These are phyloP conservation scores for Ammodytes marinus DNA, from an alignment of 2,113 vertebrate species.

Conservation along the genomic window DNA sequence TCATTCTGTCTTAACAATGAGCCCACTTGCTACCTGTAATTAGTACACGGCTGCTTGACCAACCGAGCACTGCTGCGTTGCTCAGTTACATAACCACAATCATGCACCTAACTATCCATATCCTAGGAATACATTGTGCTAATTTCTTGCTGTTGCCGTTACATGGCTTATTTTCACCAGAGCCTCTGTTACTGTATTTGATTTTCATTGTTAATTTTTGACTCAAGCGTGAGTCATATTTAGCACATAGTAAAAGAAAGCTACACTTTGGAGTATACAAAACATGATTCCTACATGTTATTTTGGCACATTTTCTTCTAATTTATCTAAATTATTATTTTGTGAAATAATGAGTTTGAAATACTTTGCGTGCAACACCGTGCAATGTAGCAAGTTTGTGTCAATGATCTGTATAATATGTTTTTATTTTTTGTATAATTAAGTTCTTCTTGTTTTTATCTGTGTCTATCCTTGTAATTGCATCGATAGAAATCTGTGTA, in stretches of 20 bases:
- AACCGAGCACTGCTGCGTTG: conserved; percentile 9
- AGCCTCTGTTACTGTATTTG: neutral
- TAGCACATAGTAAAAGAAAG: neutral
- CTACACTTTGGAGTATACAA: neutral
- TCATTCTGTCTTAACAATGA: conserved; percentile 41
- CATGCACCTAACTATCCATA: conserved; percentile 20
- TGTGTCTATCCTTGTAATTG: neutral
- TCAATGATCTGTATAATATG: neutral
- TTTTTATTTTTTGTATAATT: neutral
- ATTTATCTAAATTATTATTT: neutral
- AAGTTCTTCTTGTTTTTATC: neutral
- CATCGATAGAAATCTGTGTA: neutral
- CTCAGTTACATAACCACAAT: conserved; percentile 41
- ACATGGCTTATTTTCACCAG: neutral
- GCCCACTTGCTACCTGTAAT: conserved; percentile 22
- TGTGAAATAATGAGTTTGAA: neutral
- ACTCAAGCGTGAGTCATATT: conserved; percentile 10
- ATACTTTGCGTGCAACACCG: neutral
- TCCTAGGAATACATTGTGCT: conserved; percentile 27
- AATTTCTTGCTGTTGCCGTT: conserved; percentile 24
- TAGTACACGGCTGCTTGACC: conserved; percentile 19
- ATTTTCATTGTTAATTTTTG: conserved; percentile 1
- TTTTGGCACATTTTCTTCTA: neutral
- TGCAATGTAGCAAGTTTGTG: neutral
- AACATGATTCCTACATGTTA: neutral